Conservation (phyloP, 1,140 invertebrate genomes). For the Trypoxylus dichotomus region DNA sequence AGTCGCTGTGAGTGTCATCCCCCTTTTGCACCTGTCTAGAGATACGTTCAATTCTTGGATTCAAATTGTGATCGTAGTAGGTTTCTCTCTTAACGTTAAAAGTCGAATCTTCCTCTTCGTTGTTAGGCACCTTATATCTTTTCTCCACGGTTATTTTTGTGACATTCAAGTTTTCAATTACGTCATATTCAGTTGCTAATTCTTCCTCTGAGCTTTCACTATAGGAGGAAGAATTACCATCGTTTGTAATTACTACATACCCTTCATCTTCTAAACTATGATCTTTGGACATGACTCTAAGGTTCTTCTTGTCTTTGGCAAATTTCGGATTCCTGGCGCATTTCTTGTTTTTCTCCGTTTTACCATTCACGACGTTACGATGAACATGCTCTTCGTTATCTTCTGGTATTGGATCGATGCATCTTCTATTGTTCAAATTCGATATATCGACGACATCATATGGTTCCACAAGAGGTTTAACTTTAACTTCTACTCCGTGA, state of each 20-base stretch:
- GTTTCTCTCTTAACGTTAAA: constrained; percentile 4
- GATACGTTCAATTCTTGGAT: not conserved
- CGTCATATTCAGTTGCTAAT: not conserved
- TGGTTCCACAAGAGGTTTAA: not conserved
- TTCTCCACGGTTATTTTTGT: not conserved
- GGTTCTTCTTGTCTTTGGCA: not conserved
- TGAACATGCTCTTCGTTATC: not conserved
- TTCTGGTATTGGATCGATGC: not conserved
- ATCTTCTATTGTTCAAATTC: not conserved
- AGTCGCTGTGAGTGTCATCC: not conserved
- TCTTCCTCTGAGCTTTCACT: not conserved
- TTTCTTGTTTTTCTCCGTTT: not conserved
- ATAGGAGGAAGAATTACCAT: not conserved
- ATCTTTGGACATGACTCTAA: not conserved
- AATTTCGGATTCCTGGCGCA: not conserved
- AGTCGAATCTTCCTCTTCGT: not conserved
- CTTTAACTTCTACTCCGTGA: not conserved
- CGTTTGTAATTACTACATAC: not conserved
- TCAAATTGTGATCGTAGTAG: constrained; percentile 10
- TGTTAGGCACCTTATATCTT: not conserved
- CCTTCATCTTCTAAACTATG: constrained; percentile 8
- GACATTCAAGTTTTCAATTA: constrained; percentile 6
- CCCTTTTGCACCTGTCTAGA: not conserved
- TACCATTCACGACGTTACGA: not conserved
- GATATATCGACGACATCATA: not conserved